These are phyloP conservation scores for Dallia pectoralis DNA, from an alignment of 2,797 vertebrate species.

Conservation along the genomic window DNA sequence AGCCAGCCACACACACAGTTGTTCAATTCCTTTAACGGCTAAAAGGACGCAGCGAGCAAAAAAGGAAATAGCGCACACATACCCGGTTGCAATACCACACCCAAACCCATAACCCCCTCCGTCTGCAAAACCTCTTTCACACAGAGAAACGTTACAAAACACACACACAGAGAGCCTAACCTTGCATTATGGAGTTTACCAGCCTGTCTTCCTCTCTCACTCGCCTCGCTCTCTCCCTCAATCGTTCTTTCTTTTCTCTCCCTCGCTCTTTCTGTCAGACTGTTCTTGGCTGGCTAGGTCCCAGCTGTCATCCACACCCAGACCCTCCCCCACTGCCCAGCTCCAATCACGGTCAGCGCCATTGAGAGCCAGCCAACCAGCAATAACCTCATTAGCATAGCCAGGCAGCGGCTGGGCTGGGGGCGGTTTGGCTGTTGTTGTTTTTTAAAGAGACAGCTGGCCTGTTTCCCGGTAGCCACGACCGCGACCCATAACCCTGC, in stretches of 20 bases:
- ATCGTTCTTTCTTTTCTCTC: conserved; percentile 66
- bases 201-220: conserved; percentile 73
- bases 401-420: conserved; percentile 53
- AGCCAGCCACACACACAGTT: conserved; percentile 57
- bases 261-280: conserved; percentile 72
- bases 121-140: conserved; percentile 47
- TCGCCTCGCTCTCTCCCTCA: conserved; percentile 59
- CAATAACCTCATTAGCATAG: conserved; percentile 77
- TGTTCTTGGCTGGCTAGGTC: conserved; percentile 77
- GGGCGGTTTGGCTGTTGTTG: conserved; percentile 70
- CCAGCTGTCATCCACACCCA: conserved; percentile 81
- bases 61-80: conserved; percentile 54
- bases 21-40: conserved; percentile 69
- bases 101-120: conserved; percentile 52
- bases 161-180: conserved; percentile 72
- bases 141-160: conserved; percentile 54
- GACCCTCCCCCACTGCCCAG: conserved; percentile 64
- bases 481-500: conserved; percentile 72
- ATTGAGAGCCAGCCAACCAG: conserved; percentile 72
- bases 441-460: conserved; percentile 83
- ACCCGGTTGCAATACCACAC: conserved; percentile 54
- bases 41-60: conserved; percentile 46
- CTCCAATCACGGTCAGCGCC: conserved; percentile 67
- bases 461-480: conserved; percentile 60
- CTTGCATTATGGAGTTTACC: conserved; percentile 82